phyloP scores from a whole-genome alignment of 2,888 invertebrate species.

The Drosophila engyochracea region DNA sequence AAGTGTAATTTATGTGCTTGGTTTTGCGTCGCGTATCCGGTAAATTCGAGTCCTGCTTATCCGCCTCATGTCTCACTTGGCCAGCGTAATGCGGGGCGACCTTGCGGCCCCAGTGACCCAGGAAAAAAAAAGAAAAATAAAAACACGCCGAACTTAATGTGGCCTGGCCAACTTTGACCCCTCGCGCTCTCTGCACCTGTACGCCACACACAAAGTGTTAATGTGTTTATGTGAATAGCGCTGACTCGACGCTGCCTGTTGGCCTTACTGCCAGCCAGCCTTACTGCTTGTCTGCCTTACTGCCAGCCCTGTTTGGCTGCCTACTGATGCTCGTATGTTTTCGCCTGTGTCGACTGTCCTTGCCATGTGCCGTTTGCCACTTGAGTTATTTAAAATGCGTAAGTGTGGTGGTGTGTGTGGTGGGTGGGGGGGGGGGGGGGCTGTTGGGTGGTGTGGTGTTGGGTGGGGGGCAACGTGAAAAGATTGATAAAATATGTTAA shows the following conservation, averaged over 20 bases:
- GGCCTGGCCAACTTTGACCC: conserved; percentile 71
- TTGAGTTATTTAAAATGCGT: conserved; percentile 79
- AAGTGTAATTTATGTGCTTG: conserved; percentile 83
- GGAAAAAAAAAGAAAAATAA: not conserved
- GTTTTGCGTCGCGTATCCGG: conserved; percentile 51
- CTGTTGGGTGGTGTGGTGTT: not conserved
- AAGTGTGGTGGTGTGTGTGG: conserved; percentile 42
- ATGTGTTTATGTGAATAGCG: conserved; percentile 71
- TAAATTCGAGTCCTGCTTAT: conserved; percentile 62
- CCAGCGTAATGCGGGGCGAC: conserved; percentile 68
- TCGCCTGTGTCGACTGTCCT: conserved; percentile 63
- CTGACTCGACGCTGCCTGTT: conserved; percentile 49
- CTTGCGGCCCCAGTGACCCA: conserved; percentile 56
- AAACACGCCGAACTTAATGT: conserved; percentile 52
- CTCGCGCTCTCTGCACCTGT: conserved; percentile 43
- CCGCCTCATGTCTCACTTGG: conserved; percentile 60
- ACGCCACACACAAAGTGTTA: conserved; percentile 67
- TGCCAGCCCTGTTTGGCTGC: conserved; percentile 13
- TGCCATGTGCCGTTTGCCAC: conserved; percentile 66
- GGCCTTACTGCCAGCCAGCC: conserved; percentile 1
- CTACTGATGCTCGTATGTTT: conserved; percentile 43
- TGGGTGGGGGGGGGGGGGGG: not conserved
- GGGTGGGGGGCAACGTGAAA: conserved; percentile 38
- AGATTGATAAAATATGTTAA: conserved; percentile 80
- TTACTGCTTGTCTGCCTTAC: not conserved